Base-by-base conservation (phyloP, 2,888 invertebrate genomes). In the Leucozona laternaria region DNA sequence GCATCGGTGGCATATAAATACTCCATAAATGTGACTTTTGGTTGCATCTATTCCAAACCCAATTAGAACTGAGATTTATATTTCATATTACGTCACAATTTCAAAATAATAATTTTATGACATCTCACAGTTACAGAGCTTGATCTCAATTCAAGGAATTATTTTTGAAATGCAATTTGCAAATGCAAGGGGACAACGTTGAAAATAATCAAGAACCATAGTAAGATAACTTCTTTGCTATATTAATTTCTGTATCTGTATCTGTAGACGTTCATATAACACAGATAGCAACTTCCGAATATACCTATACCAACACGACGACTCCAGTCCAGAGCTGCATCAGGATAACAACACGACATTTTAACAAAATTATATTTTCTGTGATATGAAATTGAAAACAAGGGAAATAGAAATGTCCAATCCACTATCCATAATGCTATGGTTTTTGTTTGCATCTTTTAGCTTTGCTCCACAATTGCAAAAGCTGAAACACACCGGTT, bases 401-500 rank as follows among this genome's bases (percentile, higher is more conserved):
- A 68, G 48, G 62, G 76, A 85, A 79, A 85, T 85, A 76, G 76
- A 85, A 85, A 80, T 79, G 80, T 85, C 80, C 84, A 85, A 85
- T 77, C 45, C 80, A 77, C 76, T 77, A 22, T 25, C 25, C 22
- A 13, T 6, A 50, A n/a, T 31, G 22, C 37, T 37, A 20, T 40
- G n/a, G 62, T 55, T 64, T 64, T 72, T 79, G 34, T 71, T 53
- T 48, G 28, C 40, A 79, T 71, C 43, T 55, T 58, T 58, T 15
- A 17, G 40, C 37, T 37, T 34, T 34, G 57, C 22, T 25, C 6
- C 48, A 48, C 50, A 62, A 50, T 25, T 31, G 43, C 13, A 20
- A n/a, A 17, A 48, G 43, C 13, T 37, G 43, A 17, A 50, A 58
- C 37, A 62, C 25, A 48, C 22, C 79, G 53, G 75, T 57, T n/a